phyloP scores from a whole-genome alignment of 2,888 invertebrate species.

The Lepidonotus clava region DNA sequence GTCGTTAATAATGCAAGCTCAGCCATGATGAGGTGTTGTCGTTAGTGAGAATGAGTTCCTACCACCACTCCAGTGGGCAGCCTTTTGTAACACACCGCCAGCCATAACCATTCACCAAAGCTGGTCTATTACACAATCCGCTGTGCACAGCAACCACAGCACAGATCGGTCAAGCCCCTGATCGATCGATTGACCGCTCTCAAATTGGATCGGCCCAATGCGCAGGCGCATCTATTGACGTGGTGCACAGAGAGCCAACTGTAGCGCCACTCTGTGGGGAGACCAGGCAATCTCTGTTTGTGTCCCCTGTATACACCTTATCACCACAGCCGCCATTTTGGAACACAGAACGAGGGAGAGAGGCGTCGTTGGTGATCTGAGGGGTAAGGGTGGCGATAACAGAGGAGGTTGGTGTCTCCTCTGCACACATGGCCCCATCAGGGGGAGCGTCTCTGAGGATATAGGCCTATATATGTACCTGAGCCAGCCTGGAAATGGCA shows the following conservation, averaged over 20 bases:
- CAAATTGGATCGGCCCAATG: slow-evolving; percentile 20
- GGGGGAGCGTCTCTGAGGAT: no score
- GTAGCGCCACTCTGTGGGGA: neutral
- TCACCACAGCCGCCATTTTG: neutral
- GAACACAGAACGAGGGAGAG: no score
- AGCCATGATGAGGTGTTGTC: no score
- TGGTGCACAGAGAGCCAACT: neutral
- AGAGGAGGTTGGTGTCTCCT: no score
- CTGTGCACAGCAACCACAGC: neutral
- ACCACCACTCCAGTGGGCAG: neutral
- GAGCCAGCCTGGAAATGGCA: no score
- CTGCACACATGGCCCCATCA: no score
- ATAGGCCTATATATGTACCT: no score
- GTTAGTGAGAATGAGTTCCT: neutral
- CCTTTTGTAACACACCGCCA: neutral
- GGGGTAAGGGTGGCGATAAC: no score
- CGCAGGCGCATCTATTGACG: neutral
- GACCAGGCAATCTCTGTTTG: neutral
- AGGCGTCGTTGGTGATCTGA: no score
- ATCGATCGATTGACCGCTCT: slow-evolving; percentile 14
- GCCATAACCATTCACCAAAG: neutral
- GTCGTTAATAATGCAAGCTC: no score
- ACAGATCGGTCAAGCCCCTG: neutral
- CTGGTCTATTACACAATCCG: slow-evolving; percentile 15
- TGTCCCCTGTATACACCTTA: no score